Evolutionary conservation across 2,113 vertebrate species (phyloP).

Genomic region (Sapayoa aenigma): DNA sequence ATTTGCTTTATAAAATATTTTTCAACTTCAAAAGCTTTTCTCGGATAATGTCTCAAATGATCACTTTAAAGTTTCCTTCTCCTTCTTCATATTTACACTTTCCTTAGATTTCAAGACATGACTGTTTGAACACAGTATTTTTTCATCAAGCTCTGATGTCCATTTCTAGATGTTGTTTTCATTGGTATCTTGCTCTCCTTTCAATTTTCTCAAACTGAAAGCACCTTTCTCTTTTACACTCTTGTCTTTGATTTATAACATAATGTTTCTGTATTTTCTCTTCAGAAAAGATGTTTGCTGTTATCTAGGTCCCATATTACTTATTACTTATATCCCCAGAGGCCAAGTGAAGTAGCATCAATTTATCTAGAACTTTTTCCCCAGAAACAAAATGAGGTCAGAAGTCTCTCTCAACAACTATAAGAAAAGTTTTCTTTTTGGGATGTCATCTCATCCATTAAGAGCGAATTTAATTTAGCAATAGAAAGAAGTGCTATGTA

Average conservation of each 20-base stretch:
- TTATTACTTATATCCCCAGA: neutral
- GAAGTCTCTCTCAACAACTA: neutral
- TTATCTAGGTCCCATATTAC: neutral
- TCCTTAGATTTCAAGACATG: neutral
- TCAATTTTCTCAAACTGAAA: neutral
- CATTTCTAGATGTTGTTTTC: neutral
- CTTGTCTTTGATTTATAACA: slow-evolving; percentile 25
- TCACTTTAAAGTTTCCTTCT: neutral
- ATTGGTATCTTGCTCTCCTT: neutral
- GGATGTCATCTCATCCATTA: neutral
- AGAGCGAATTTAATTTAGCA: neutral
- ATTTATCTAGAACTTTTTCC: neutral
- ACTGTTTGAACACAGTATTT: neutral
- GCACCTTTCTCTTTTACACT: neutral
- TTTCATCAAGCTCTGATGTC: slow-evolving; percentile 23
- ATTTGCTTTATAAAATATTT: neutral
- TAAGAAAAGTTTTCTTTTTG: neutral
- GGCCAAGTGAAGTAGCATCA: neutral
- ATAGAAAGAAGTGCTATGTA: neutral
- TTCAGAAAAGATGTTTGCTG: neutral
- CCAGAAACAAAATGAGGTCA: neutral
- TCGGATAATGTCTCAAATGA: neutral
- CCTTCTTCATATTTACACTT: slow-evolving; percentile 30
- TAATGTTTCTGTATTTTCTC: neutral
- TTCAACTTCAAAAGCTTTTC: neutral